phyloP scores from a whole-genome alignment of 2,797 vertebrate genomes.

The Gambusia yucatana region DNA sequence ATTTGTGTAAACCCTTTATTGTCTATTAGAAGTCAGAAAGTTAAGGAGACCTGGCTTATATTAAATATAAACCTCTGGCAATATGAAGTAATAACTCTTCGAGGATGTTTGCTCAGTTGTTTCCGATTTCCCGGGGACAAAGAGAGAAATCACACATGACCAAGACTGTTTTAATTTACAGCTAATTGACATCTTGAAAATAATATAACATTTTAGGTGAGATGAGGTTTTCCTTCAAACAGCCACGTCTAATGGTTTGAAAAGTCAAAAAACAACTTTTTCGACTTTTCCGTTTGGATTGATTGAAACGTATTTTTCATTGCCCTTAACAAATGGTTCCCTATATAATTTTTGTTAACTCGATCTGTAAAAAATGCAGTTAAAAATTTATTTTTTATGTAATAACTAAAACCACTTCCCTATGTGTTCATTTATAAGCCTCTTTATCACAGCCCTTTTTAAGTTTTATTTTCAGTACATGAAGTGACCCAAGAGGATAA shows the following conservation, averaged over 20 bases:
- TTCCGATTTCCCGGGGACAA: background rate
- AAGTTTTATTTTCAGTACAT: background rate
- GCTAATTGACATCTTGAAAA: background rate
- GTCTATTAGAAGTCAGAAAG: background rate
- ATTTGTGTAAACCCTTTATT: background rate
- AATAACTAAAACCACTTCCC: background rate
- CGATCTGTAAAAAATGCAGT: background rate
- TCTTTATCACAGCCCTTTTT: background rate
- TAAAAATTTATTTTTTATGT: background rate
- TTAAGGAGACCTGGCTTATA: background rate
- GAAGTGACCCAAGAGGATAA: background rate
- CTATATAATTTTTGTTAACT: background rate
- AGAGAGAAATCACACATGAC: background rate
- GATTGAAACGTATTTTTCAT: background rate
- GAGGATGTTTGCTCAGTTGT: constrained; percentile 6
- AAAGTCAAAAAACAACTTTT: background rate
- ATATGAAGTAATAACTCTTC: background rate
- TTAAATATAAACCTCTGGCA: background rate
- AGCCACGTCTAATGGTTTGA: background rate
- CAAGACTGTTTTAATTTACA: constrained; percentile 1
- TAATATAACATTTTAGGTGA: background rate
- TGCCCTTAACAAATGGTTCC: background rate
- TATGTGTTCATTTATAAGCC: too few relatives aligned
- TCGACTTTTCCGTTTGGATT: background rate
- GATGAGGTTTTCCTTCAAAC: background rate